Evolutionary conservation across 2,797 vertebrate species (phyloP).

Genomic region (Aphelocoma californica): DNA sequence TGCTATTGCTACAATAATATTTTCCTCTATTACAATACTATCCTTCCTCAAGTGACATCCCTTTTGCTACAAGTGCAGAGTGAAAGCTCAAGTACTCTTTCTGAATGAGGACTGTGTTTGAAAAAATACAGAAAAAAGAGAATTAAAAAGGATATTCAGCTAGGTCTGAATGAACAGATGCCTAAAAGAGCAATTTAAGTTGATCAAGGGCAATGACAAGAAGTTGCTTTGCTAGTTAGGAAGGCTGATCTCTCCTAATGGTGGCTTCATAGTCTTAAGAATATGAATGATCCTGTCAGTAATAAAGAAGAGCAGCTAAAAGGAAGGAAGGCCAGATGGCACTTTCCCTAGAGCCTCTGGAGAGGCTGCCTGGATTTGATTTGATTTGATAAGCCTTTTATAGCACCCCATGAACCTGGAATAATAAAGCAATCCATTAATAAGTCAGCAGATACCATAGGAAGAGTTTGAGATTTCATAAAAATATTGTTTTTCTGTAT

Average conservation of each 20-base stretch:
- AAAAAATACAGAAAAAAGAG: not conserved
- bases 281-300: slow-evolving; percentile 9
- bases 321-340: slow-evolving; percentile 17
- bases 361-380: slow-evolving; percentile 14
- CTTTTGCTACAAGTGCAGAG: not conserved
- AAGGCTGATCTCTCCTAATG: slow-evolving; percentile 2
- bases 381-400: slow-evolving; percentile 30
- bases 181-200: not conserved
- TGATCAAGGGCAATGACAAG: slow-evolving; percentile 13
- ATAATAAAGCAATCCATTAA: not conserved
- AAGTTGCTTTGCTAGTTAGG: slow-evolving; percentile 15
- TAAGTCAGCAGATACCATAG: not conserved
- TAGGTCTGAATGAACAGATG: not conserved
- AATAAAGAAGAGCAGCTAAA: slow-evolving; percentile 23
- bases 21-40: slow-evolving; percentile 9
- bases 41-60: not conserved
- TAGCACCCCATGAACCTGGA: not conserved
- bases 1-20: not conserved
- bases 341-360: not conserved
- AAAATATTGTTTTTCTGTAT: not conserved
- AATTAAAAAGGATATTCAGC: not conserved
- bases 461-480: not conserved
- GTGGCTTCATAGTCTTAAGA: not conserved
- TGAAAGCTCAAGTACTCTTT: not conserved
- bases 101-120: not conserved